Percentiles rank a stretch among this genome's conserved stretches.
These are phyloP conservation scores for Dolomedes plantarius DNA, from an alignment of 2,888 invertebrate species.

Conservation along the genomic window DNA sequence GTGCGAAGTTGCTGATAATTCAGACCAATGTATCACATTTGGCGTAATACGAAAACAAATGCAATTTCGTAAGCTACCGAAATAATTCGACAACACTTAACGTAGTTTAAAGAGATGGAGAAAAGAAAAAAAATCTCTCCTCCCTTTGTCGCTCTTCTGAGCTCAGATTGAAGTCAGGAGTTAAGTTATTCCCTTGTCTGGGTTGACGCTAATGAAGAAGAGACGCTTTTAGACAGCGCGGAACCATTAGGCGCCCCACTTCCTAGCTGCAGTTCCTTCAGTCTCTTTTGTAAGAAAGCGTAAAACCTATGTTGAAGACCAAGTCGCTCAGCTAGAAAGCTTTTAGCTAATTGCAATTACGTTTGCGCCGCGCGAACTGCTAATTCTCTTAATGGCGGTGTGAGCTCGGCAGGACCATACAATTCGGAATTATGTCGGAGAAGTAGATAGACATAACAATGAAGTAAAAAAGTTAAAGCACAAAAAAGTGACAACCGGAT, in stretches of 20 bases:
- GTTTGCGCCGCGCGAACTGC: conserved; percentile 36
- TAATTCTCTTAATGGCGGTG: conserved; percentile 56
- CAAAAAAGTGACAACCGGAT: no score
- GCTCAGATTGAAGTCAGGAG: conserved; percentile 20
- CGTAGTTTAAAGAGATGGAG: neutral
- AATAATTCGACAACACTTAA: conserved; percentile 21
- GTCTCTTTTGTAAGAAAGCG: conserved; percentile 23
- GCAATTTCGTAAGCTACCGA: neutral
- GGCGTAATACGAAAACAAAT: neutral
- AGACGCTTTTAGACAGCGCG: conserved; percentile 25
- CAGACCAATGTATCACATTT: neutral
- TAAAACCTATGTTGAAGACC: conserved; percentile 29
- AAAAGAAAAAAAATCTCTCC: conserved; percentile 21
- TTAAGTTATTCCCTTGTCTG: conserved; percentile 14
- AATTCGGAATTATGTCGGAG: conserved; percentile 1
- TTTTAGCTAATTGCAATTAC: conserved; percentile 68
- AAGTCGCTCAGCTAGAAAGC: conserved; percentile 45
- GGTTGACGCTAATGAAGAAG: conserved; percentile 44
- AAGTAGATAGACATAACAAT: no score
- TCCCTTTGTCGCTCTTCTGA: conserved; percentile 1
- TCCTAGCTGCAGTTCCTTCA: conserved; percentile 13
- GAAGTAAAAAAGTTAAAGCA: no score
- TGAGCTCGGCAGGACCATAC: neutral
- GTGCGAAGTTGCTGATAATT: neutral
- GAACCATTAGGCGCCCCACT: conserved; percentile 43